A percentile compares a stretch with the other conserved stretches of the same genome.
These are phyloP conservation scores for Mylabris phalerata DNA, from an alignment of 1,140 invertebrate species.

Conservation along the genomic window DNA sequence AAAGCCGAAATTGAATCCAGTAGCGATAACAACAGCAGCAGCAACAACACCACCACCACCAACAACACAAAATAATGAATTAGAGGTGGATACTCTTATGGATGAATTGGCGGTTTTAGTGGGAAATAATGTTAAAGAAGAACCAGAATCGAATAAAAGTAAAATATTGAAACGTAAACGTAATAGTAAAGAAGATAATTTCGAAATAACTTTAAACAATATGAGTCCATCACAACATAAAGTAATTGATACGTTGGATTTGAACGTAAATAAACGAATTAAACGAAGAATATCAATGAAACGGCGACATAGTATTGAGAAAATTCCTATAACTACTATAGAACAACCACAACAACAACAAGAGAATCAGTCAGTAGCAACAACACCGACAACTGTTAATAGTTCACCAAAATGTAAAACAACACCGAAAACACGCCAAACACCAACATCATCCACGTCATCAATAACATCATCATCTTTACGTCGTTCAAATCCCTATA, in stretches of 20 bases:
- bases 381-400: conserved; percentile 19
- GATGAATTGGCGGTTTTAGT: too few species aligned
- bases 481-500: conserved; percentile 46
- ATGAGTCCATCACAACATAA: conserved; percentile 29
- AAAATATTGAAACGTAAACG: conserved; percentile 24
- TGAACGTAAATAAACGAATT: conserved; percentile 33
- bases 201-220: conserved; percentile 31
- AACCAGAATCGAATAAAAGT: conserved; percentile 22
- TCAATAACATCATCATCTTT: conserved; percentile 40
- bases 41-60: not conserved
- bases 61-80: too few species aligned
- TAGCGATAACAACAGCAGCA: conserved; percentile 14
- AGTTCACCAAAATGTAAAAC: conserved; percentile 30
- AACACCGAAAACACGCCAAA: conserved; percentile 22
- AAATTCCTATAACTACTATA: conserved; percentile 30
- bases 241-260: conserved; percentile 38
- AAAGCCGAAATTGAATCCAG: conserved; percentile 11
- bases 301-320: conserved; percentile 39
- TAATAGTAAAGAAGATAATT: conserved; percentile 33
- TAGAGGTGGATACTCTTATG: too few species aligned
- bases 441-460: conserved; percentile 36
- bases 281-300: conserved; percentile 27
- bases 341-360: conserved; percentile 2
- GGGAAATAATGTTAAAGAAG: conserved; percentile 11
- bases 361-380: not conserved